phyloP scores from a whole-genome alignment of 2,113 vertebrate species.

The Ammodramus savannarum region DNA sequence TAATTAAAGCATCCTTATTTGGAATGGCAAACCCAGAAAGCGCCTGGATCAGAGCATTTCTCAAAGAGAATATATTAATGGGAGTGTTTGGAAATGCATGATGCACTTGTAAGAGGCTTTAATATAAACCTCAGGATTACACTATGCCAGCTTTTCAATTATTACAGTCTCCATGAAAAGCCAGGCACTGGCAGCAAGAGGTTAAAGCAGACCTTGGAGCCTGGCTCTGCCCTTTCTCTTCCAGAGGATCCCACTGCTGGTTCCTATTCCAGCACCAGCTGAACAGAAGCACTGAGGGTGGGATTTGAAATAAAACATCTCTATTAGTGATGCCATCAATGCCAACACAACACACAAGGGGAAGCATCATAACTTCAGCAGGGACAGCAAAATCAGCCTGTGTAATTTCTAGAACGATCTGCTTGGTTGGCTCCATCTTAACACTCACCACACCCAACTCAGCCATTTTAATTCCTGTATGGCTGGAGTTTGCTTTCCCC shows the following conservation, averaged over 20 bases:
- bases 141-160: background rate
- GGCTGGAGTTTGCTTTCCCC: background rate
- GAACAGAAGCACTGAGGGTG: background rate
- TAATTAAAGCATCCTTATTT: slow-evolving; percentile 9
- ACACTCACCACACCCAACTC: background rate
- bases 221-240: background rate
- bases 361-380: background rate
- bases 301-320: background rate
- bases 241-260: background rate
- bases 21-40: background rate
- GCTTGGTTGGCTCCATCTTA: slow-evolving; percentile 42
- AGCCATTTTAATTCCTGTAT: slow-evolving; percentile 19
- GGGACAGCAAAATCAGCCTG: background rate
- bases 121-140: slow-evolving; percentile 51
- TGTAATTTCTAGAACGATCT: background rate
- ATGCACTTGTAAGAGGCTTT: slow-evolving; percentile 39
- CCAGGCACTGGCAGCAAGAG: background rate
- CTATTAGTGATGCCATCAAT: background rate
- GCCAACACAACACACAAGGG: background rate
- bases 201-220: background rate
- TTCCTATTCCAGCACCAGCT: background rate
- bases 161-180: background rate
- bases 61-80: background rate
- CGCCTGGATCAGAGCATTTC: background rate
- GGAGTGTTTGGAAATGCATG: background rate